These are phyloP conservation scores for Saguinus imperator DNA, from an alignment of 2,113 vertebrate genomes.

Conservation along the genomic window DNA sequence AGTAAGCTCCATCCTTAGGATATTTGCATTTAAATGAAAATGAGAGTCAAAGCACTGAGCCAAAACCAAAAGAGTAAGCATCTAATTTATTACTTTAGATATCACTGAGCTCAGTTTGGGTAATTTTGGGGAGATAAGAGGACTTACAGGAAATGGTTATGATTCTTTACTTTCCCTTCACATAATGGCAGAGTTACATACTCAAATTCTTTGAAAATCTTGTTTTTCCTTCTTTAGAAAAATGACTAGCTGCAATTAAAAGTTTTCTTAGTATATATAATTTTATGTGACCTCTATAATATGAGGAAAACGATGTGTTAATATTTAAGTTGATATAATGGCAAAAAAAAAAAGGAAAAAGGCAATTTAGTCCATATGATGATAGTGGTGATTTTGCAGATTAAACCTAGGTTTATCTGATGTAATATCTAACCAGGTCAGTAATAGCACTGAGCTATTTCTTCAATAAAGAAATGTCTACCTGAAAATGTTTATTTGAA, in stretches of 20 bases:
- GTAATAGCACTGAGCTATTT: neutral
- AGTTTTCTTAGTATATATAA: neutral
- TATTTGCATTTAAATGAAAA: conserved; percentile 50
- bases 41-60: neutral
- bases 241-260: neutral
- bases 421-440: neutral
- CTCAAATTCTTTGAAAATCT: neutral
- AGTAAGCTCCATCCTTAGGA: neutral
- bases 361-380: neutral
- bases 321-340: neutral
- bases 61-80: conserved; percentile 23
- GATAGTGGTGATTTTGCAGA: neutral
- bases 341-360: neutral
- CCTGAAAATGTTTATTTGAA: neutral
- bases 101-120: neutral
- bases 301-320: neutral
- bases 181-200: neutral
- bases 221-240: neutral
- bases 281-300: neutral
- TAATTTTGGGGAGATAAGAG: neutral
- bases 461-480: neutral
- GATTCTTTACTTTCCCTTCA: neutral
- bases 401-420: neutral
- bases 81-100: neutral
- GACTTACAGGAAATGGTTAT: neutral